Evolutionary conservation across 2,888 invertebrate genomes (phyloP).

Genomic region (Pandemis corylana): DNA sequence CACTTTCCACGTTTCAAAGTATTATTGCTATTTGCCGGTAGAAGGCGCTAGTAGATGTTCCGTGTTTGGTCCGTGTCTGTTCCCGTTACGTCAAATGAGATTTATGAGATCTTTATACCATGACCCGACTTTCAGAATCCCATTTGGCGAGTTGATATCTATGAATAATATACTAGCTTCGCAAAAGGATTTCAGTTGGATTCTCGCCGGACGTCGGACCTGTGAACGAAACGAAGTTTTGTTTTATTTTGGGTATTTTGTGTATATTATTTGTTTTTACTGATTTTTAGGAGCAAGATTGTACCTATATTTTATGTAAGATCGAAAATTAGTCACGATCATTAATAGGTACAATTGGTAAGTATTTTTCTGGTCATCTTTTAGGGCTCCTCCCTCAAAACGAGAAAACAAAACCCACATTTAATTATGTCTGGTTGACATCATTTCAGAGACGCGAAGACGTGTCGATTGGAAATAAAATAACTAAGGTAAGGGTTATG

Average conservation of each 20-base stretch:
- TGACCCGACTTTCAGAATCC: not conserved
- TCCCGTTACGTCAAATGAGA: not conserved
- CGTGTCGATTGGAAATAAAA: no score
- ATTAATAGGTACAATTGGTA: no score
- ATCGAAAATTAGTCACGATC: no score
- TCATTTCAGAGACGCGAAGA: no score
- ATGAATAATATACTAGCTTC: not conserved
- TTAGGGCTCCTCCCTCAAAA: no score
- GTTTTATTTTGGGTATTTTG: not conserved
- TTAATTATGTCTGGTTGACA: no score
- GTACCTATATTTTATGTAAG: no score
- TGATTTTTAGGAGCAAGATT: no score
- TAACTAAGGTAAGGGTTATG: no score
- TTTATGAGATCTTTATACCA: not conserved
- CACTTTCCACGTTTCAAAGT: not conserved
- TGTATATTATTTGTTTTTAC: not conserved
- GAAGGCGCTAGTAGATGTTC: constrained; percentile 5
- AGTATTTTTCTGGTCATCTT: no score
- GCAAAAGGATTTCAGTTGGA: constrained; percentile 1
- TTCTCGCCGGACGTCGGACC: not conserved
- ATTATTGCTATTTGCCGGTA: constrained; percentile 8
- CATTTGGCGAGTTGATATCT: not conserved
- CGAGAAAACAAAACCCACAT: no score
- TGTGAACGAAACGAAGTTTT: not conserved
- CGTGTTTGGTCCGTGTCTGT: not conserved